Evolutionary conservation across 2,113 vertebrate genomes (phyloP).

Genomic region (Lipophrys pholis): DNA sequence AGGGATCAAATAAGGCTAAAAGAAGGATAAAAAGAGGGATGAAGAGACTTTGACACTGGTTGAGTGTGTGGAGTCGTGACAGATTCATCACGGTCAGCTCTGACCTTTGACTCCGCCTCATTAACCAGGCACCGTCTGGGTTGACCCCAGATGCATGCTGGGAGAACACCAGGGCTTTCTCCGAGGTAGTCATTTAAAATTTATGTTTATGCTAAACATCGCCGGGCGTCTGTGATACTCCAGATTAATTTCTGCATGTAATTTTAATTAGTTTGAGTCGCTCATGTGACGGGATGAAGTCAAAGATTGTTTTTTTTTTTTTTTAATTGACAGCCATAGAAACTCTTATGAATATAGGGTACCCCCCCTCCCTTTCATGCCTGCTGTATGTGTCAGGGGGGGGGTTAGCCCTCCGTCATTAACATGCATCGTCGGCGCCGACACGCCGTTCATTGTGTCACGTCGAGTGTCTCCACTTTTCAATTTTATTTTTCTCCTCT

Average conservation of each 20-base stretch:
- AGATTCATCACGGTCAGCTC: conserved; percentile 27
- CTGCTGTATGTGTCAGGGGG: conserved; percentile 46
- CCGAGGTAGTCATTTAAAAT: conserved; percentile 42
- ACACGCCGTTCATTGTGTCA: conserved; percentile 13
- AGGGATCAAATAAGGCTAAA: not conserved
- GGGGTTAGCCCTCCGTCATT: too few relatives aligned
- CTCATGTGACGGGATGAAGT: conserved; percentile 48
- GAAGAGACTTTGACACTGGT: too few relatives aligned
- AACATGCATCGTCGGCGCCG: conserved; percentile 46
- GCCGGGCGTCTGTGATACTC: conserved; percentile 35
- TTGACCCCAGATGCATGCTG: conserved; percentile 43
- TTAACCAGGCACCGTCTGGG: conserved; percentile 60
- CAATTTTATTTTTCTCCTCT: conserved; percentile 39
- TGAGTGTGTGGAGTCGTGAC: conserved; percentile 2
- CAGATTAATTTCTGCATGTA: conserved; percentile 43
- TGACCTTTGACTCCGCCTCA: conserved; percentile 66
- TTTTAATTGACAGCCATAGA: conserved; percentile 47
- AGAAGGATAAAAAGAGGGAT: conserved; percentile 8
- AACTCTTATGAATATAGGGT: conserved; percentile 71
- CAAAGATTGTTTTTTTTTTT: conserved; percentile 7
- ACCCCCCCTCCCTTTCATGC: conserved; percentile 57
- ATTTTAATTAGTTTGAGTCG: conserved; percentile 68
- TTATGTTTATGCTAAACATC: conserved; percentile 24
- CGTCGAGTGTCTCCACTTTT: conserved; percentile 56
- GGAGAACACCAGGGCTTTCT: not conserved